phyloP scores from a whole-genome alignment of 2,888 invertebrate genomes.

The Helleia helle region DNA sequence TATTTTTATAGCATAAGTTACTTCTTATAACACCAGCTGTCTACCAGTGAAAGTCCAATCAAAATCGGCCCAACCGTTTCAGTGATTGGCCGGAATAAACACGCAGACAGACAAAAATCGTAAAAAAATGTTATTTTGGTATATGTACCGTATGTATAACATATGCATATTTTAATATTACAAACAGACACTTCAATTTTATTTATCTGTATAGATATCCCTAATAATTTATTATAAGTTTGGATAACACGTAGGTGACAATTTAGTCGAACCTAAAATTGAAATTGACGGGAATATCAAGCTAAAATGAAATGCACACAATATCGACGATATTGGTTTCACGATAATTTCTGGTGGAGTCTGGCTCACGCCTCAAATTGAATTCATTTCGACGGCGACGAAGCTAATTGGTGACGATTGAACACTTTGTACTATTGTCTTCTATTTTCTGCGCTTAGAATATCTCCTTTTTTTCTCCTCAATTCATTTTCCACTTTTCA shows the following conservation, averaged over 20 bases:
- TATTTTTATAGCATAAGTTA: too few species aligned
- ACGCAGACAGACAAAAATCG: too few species aligned
- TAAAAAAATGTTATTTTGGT: too few species aligned
- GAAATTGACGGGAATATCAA: background rate
- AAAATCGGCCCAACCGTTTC: too few species aligned
- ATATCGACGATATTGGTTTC: constrained; percentile 18
- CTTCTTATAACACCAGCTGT: too few species aligned
- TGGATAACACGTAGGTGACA: background rate
- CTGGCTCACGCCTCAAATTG: constrained; percentile 28
- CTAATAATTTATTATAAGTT: background rate
- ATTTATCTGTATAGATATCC: too few species aligned
- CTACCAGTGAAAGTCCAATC: too few species aligned
- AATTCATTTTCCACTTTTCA: background rate
- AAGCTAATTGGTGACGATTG: constrained; percentile 38
- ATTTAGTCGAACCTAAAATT: background rate
- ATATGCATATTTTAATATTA: too few species aligned
- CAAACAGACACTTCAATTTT: too few species aligned
- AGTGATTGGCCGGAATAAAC: too few species aligned
- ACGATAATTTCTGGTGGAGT: constrained; percentile 14
- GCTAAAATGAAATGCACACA: constrained; percentile 13
- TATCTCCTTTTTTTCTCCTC: background rate
- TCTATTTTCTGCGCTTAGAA: background rate
- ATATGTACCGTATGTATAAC: too few species aligned
- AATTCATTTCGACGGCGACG: constrained; percentile 35
- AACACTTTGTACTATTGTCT: constrained; percentile 3